These are phyloP conservation scores for Ptychochromis oligacanthus DNA, from an alignment of 2,113 vertebrate genomes.

Conservation along the genomic window DNA sequence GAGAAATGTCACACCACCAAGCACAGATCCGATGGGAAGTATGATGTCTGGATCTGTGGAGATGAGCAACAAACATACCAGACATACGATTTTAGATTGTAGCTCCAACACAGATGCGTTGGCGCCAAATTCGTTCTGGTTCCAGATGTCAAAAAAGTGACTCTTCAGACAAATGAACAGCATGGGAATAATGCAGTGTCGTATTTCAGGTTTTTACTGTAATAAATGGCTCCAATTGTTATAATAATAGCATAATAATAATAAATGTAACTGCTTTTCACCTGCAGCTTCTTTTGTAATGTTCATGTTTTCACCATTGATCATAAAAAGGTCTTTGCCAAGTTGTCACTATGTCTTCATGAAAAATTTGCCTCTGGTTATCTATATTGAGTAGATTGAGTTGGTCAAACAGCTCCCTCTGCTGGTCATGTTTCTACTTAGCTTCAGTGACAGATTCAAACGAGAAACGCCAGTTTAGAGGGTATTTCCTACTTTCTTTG, in stretches of 20 bases:
- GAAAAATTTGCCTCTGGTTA: neutral
- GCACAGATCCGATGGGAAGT: conserved; percentile 75
- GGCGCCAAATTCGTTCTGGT: neutral
- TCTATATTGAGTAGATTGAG: neutral
- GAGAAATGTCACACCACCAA: conserved; percentile 71
- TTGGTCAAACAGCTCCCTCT: neutral
- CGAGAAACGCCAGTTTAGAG: too few species aligned
- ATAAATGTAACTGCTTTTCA: neutral
- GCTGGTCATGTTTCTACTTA: neutral
- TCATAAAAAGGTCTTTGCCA: neutral
- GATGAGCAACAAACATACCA: neutral
- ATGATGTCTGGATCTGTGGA: conserved; percentile 78
- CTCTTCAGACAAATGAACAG: neutral
- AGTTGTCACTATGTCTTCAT: neutral
- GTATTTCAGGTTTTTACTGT: neutral
- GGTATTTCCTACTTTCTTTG: too few species aligned
- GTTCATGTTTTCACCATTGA: neutral
- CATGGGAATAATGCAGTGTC: neutral
- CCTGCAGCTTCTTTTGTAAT: neutral
- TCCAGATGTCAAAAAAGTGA: neutral
- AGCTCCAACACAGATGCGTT: neutral
- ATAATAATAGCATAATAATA: neutral
- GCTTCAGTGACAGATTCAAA: too few species aligned
- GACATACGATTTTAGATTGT: neutral
- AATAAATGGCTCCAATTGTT: too few species aligned